These are phyloP conservation scores for Ornithoptera priamus DNA, from an alignment of 2,888 invertebrate genomes.

Conservation along the genomic window DNA sequence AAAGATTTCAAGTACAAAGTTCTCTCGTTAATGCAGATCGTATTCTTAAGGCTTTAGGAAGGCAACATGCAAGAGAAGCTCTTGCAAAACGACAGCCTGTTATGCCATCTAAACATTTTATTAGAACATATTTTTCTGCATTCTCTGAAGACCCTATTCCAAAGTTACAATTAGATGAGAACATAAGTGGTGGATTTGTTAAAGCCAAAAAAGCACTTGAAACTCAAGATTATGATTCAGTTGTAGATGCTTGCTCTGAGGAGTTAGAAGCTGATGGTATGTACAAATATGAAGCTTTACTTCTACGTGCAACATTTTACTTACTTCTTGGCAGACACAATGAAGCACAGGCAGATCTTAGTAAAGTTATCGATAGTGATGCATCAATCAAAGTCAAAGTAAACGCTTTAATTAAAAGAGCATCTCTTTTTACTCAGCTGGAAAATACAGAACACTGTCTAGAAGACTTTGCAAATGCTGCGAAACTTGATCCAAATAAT, in stretches of 20 bases:
- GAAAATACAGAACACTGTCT: conserved; percentile 87
- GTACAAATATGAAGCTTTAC: conserved; percentile 84
- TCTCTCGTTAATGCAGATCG: conserved; percentile 92
- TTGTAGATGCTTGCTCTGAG: conserved; percentile 89
- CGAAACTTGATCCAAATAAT: conserved; percentile 87
- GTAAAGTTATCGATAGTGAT: conserved; percentile 83
- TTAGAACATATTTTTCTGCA: conserved; percentile 92
- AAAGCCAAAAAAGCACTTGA: conserved; percentile 86
- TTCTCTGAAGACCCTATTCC: conserved; percentile 93
- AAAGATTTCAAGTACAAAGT: conserved; percentile 90
- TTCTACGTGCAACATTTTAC: conserved; percentile 92
- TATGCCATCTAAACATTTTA: conserved; percentile 92
- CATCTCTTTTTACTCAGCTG: conserved; percentile 89
- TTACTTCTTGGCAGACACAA: conserved; percentile 88
- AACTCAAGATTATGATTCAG: conserved; percentile 86
- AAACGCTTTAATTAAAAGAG: conserved; percentile 93
- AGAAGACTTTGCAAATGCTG: conserved; percentile 89
- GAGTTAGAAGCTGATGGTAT: conserved; percentile 85
- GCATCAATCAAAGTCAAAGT: conserved; percentile 84
- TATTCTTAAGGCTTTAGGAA: conserved; percentile 90
- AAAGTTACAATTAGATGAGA: conserved; percentile 70
- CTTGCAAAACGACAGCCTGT: conserved; percentile 84
- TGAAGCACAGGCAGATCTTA: conserved; percentile 86
- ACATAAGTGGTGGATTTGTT: conserved; percentile 81
- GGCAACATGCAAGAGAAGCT: conserved; percentile 86